Conservation (phyloP, 2,113 vertebrate species). For the Seriola rivoliana region DNA sequence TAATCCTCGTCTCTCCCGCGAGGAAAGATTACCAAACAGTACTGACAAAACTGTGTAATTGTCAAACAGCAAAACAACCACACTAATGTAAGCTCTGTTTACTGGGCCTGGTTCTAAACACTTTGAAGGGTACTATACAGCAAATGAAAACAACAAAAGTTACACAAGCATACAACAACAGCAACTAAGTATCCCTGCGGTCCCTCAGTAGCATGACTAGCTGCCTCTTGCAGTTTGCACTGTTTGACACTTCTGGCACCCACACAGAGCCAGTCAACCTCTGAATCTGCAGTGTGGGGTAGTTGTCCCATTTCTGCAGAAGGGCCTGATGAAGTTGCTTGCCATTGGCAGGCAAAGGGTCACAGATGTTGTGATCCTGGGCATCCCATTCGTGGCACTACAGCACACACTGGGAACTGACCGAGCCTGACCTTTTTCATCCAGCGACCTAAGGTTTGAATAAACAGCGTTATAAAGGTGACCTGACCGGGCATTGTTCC, state of each 20-base stretch:
- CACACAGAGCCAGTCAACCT: slow-evolving; percentile 10
- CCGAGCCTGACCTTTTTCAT: slow-evolving; percentile 26
- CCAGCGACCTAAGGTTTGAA: slow-evolving; percentile 22
- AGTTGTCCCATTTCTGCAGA: slow-evolving; percentile 27
- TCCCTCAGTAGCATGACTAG: slow-evolving; percentile 11
- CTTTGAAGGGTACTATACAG: neutral
- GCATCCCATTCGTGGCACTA: slow-evolving; percentile 23
- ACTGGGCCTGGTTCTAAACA: neutral
- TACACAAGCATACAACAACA: neutral
- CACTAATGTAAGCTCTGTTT: neutral
- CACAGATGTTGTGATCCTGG: slow-evolving; percentile 46
- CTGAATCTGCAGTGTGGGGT: slow-evolving; percentile 19
- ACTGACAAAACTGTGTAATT: slow-evolving; percentile 4
- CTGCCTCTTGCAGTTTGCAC: slow-evolving; percentile 11
- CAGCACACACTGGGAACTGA: slow-evolving; percentile 29
- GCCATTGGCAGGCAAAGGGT: slow-evolving; percentile 27
- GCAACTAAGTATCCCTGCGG: neutral
- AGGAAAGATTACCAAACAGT: neutral
- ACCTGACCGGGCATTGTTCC: slow-evolving; percentile 33
- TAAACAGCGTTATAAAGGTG: slow-evolving; percentile 44
- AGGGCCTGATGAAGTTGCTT: slow-evolving; percentile 38
- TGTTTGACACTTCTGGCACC: slow-evolving; percentile 21
- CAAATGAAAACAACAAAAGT: slow-evolving; percentile 11
- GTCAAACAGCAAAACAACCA: slow-evolving; percentile 10
- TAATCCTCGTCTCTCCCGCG: neutral